Evolutionary conservation across 2,797 vertebrate species (phyloP), one percentile per base, ranked within the genome.

Genomic region (Premnoplex brunnescens): DNA sequence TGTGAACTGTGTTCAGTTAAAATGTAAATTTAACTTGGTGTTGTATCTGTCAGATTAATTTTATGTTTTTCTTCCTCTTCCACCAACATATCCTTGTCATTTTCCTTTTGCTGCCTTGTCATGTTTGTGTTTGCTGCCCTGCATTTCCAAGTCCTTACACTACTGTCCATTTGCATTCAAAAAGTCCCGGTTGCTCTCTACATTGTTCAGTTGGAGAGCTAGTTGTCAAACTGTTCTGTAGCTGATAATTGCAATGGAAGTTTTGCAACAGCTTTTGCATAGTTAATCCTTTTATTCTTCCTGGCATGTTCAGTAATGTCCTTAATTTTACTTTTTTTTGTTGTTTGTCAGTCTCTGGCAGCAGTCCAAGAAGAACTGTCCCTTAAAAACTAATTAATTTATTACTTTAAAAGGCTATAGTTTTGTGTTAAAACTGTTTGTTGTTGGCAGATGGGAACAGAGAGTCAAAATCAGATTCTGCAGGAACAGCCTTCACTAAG

Each of bases 401-500:
- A 0, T 86, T 75, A 41, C 16, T 44, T 44, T 83, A 58, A 76
- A 89, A 80, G 23, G 58, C 17, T 69, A 23, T 60, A 27, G 69
- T 91, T 95, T 91, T 75, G 56, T 67, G 63, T 93, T 92, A 64
- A 94, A 37, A 94, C 37, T 67, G 58, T 96, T 85, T 88, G 16
- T 91, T 85, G 95, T 97, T 91, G 96, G 71, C 97, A 99, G 99
- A 97, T 99, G 98, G 99, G 99, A 96, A 99, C 99, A 96, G 99
- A 99, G 94, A 96, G 96, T 97, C 91, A 98, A 97, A 98, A 98
- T 98, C 96, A 98, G 97, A 93, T 99, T 97, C 98, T 99, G 72
- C 97, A 99, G 97, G 99, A 99, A 71, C 98, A 99, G 75, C 98
- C 98, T 52, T 95, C 97, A 8, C 96, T 99, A 80, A 98, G 98